Conservation (phyloP, 2,113 vertebrate genomes). For the Antennarius striatus region DNA sequence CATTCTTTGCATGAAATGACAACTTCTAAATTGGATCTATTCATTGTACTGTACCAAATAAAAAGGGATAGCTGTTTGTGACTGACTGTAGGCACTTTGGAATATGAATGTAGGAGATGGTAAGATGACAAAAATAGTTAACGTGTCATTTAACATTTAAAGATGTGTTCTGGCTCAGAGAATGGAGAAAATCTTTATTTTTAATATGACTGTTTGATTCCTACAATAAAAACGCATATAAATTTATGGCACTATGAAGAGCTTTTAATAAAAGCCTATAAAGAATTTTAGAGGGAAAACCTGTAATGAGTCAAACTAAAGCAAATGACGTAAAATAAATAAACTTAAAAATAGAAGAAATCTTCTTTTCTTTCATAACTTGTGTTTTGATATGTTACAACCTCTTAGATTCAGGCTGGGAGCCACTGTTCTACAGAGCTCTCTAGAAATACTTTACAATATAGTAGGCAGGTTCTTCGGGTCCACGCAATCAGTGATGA, state of each 20-base stretch:
- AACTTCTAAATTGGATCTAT: not conserved
- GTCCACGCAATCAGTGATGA: constrained; percentile 47
- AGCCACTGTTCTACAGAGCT: constrained; percentile 1
- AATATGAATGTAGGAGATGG: constrained; percentile 40
- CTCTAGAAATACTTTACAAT: constrained; percentile 2
- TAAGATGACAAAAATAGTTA: constrained; percentile 1
- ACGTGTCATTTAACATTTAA: constrained; percentile 17
- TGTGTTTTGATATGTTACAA: too few species aligned
- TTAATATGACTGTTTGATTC: constrained; percentile 3
- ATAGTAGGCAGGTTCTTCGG: constrained; percentile 34
- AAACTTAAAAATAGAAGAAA: not conserved
- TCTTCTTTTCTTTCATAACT: not conserved
- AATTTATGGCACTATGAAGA: constrained; percentile 37
- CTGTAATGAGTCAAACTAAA: too few species aligned
- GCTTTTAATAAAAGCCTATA: constrained; percentile 11
- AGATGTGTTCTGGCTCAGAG: constrained; percentile 4
- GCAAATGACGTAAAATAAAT: not conserved
- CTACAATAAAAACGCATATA: constrained; percentile 23
- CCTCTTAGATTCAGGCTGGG: not conserved
- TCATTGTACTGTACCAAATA: constrained; percentile 28
- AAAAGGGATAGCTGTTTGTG: constrained; percentile 42
- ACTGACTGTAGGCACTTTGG: constrained; percentile 75
- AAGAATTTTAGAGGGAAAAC: not conserved
- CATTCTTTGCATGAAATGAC: constrained; percentile 42
- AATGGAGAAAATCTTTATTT: not conserved